Evolutionary conservation across 2,113 vertebrate genomes (phyloP).

Genomic region (Orientallactaga bullata): DNA sequence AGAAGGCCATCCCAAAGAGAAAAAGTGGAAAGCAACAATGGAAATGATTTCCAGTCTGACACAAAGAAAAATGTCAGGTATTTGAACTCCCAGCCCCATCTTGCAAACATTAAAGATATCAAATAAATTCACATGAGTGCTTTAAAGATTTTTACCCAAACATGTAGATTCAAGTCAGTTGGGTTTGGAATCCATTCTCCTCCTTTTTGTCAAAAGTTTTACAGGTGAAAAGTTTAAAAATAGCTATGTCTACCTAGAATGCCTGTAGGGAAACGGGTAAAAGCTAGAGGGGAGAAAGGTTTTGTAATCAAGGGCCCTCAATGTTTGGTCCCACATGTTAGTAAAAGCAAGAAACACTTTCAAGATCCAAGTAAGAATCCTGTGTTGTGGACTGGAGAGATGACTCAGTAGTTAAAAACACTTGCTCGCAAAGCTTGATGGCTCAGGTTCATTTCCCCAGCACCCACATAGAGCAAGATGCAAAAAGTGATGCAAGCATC

Average conservation of each 20-base stretch:
- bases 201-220: constrained; percentile 49
- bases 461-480: no score
- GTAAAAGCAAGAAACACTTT: not conserved
- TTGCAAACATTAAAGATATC: not conserved
- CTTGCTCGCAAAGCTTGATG: no score
- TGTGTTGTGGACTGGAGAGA: no score
- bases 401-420: no score
- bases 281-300: constrained; percentile 27
- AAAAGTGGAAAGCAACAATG: not conserved
- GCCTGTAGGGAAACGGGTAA: constrained; percentile 17
- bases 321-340: not conserved
- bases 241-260: constrained; percentile 25
- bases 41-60: not conserved
- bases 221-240: constrained; percentile 62
- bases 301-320: not conserved
- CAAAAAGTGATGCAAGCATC: no score
- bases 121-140: not conserved
- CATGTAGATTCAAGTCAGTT: constrained; percentile 31
- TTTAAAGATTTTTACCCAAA: constrained; percentile 1
- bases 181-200: constrained; percentile 37
- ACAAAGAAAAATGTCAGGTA: constrained; percentile 13
- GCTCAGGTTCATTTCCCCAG: no score
- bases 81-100: not conserved
- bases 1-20: not conserved
- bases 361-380: constrained; percentile 16